phyloP scores from a whole-genome alignment of 2,113 vertebrate genomes.

The Quiscalus mexicanus region DNA sequence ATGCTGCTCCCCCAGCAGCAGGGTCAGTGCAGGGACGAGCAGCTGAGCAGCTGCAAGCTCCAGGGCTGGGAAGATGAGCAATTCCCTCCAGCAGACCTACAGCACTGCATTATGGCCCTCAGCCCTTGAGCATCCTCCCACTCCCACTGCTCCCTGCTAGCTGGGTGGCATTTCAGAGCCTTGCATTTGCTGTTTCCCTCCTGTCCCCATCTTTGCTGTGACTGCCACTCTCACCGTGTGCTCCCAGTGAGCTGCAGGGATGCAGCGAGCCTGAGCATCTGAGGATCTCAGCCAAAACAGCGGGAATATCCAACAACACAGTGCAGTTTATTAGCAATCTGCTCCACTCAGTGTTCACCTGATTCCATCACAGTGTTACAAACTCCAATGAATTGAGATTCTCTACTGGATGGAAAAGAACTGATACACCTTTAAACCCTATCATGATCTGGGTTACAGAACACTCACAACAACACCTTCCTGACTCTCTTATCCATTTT shows the following conservation, averaged over 20 bases:
- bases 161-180: conserved; percentile 25
- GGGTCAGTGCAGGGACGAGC: background rate
- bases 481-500: background rate
- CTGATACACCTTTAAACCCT: background rate
- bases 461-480: background rate
- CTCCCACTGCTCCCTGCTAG: background rate
- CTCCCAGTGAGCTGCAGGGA: background rate
- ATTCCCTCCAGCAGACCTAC: background rate
- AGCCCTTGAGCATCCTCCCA: background rate
- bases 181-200: background rate
- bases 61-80: background rate
- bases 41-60: background rate
- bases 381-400: background rate
- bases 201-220: background rate
- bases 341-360: background rate
- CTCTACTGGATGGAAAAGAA: background rate
- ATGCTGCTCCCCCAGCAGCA: background rate
- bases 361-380: background rate
- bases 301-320: background rate
- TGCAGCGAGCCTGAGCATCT: background rate
- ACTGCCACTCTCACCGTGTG: background rate
- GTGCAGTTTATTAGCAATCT: background rate
- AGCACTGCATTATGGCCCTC: no score
- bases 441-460: background rate
- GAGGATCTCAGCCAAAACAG: background rate